A percentile compares a stretch with the other conserved stretches of the same genome.
phyloP scores from a whole-genome alignment of 2,797 vertebrate species.

The Ispidina lecontei region DNA sequence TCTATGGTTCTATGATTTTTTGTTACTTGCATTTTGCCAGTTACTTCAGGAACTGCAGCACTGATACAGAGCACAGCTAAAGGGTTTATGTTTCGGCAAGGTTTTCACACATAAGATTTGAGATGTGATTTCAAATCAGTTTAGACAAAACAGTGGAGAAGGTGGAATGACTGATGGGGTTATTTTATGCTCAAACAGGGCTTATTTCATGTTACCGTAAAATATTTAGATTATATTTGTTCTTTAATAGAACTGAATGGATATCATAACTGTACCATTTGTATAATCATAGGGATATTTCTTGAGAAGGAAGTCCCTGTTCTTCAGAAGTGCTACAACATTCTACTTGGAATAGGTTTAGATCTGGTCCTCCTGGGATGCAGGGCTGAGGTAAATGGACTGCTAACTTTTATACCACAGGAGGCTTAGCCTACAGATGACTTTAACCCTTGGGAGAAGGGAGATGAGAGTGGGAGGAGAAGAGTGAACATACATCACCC shows the following conservation, averaged over 20 bases:
- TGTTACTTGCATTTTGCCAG: background rate
- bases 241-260: background rate
- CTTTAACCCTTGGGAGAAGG: background rate
- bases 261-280: background rate
- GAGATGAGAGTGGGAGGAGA: background rate
- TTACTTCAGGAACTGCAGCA: background rate
- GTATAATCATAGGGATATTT: background rate
- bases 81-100: background rate
- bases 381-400: background rate
- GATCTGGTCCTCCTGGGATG: background rate
- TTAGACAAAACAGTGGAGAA: background rate
- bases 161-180: background rate
- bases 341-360: background rate
- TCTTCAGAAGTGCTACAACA: background rate
- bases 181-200: background rate
- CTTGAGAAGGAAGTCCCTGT: background rate
- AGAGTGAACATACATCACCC: background rate
- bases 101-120: background rate
- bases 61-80: background rate
- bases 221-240: background rate
- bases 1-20: background rate
- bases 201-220: background rate
- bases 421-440: background rate
- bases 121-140: slow-evolving; percentile 1
- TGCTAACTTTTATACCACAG: background rate